A percentile compares a stretch with the other conserved stretches of the same genome.
Evolutionary conservation across 2,888 invertebrate genomes (phyloP).

Genomic region (Chalcis sispes): DNA sequence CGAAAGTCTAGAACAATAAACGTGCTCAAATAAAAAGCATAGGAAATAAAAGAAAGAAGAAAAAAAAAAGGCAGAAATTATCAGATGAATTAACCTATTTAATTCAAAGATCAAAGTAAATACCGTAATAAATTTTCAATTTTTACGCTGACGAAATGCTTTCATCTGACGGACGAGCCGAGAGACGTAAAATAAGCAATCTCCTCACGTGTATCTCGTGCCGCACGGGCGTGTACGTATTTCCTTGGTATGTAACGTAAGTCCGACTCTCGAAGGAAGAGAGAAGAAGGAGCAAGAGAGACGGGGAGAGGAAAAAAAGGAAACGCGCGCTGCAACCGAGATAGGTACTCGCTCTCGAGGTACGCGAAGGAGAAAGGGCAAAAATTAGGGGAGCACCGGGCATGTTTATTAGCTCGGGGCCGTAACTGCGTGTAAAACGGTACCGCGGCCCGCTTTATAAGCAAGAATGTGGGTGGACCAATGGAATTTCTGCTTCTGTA

Average conservation of each 20-base stretch:
- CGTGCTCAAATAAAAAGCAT: not conserved
- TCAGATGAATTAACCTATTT: no score
- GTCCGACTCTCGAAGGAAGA: not conserved
- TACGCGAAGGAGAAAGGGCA: slow-evolving; percentile 52
- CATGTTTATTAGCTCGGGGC: slow-evolving; percentile 44
- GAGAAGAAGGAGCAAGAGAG: not conserved
- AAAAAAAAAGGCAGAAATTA: not conserved
- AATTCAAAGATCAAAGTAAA: no score
- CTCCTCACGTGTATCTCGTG: slow-evolving; percentile 21
- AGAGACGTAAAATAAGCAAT: slow-evolving; percentile 27
- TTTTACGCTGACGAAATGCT: not conserved
- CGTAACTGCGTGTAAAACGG: slow-evolving; percentile 60
- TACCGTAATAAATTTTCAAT: not conserved
- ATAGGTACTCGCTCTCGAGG: slow-evolving; percentile 6
- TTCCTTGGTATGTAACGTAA: not conserved
- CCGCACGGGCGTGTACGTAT: not conserved
- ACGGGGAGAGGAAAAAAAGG: slow-evolving; percentile 1
- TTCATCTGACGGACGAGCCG: slow-evolving; percentile 3
- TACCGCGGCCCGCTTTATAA: slow-evolving; percentile 64
- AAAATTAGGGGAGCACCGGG: slow-evolving; percentile 53
- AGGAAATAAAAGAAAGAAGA: not conserved
- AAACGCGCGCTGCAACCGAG: not conserved
- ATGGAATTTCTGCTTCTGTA: slow-evolving; percentile 43
- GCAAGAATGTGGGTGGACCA: slow-evolving; percentile 70
- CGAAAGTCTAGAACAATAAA: not conserved